Base-by-base conservation (phyloP, 2,113 vertebrate species). In the Tursiops truncatus region DNA sequence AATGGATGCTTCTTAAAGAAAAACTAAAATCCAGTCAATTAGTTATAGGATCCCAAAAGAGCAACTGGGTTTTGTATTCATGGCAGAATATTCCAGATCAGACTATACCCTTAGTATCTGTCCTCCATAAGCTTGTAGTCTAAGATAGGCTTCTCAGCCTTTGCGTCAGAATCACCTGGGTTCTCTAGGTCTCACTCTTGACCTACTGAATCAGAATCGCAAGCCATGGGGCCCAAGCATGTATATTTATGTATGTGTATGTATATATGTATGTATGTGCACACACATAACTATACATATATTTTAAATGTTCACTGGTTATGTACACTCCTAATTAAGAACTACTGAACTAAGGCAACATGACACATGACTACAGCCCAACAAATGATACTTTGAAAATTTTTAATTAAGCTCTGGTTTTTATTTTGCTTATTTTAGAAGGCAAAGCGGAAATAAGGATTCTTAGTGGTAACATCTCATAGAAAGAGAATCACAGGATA, bases 351-450 rank as follows among this genome's bases (percentile, higher is more conserved):
- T 89, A 79, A 81, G n/a, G 50, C 77, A 94, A n/a, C 25, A 28
- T 62, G 58, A 86, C n/a, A 76, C 26, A 58, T 6, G 58, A 92
- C 38, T 14, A 62, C 6, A 83, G 7, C 20, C 41, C n/a, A 81
- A 92, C 41, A 50, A 28, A 47, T 8, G 41, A 83, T 5, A 91
- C 36, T 83, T 76, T 7, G 21, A 76, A 80, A 20, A 7, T 7
- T 86, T 67, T 17, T 14, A 77, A 71, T 76, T 92, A 36, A 96
- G 81, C n/a, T 63, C 50, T 70, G 70, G 26, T 76, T 81, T 68
- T 87, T 11, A 62, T 84, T 86, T 76, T 91, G 50, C 18, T 90
- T 83, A 80, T 56, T 87, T 83, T 84, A 91, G 76, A 92, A 70
- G 47, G 23, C 60, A 94, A 63, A 17, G 1, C 53, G 77, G 44